Evolutionary conservation across 2,797 vertebrate species (phyloP).

Genomic region (Denticeps clupeoides): DNA sequence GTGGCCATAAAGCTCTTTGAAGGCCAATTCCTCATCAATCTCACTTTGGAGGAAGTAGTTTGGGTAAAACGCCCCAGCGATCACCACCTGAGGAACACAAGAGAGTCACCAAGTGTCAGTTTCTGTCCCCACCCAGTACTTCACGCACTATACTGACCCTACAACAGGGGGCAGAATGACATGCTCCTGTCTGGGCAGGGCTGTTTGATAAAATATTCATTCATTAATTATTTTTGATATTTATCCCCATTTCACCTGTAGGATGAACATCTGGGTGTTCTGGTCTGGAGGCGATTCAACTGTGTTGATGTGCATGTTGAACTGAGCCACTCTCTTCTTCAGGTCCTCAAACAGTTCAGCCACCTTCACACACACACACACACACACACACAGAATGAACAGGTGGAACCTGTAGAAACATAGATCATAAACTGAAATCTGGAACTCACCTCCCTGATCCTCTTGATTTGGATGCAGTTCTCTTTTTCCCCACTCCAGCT

Average conservation of each 20-base stretch:
- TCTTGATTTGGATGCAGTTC: conserved; percentile 84
- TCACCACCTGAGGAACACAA: conserved; percentile 56
- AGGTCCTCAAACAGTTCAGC: conserved; percentile 76
- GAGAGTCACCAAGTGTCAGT: no score
- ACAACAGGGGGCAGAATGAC: no score
- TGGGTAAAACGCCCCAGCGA: conserved; percentile 88
- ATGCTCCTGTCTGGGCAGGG: no score
- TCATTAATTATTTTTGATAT: no score
- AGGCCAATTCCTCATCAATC: conserved; percentile 60
- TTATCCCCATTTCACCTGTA: no score
- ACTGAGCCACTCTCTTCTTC: conserved; percentile 61
- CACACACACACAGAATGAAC: background rate
- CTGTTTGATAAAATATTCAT: no score
- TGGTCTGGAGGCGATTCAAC: conserved; percentile 40
- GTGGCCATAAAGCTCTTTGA: conserved; percentile 63
- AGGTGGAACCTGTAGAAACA: no score
- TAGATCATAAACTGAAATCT: no score
- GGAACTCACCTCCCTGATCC: conserved; percentile 88
- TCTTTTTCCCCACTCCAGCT: conserved; percentile 80
- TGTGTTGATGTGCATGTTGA: conserved; percentile 70
- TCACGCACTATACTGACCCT: no score
- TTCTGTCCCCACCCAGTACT: no score
- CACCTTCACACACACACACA: conserved; percentile 65
- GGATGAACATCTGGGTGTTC: conserved; percentile 70
- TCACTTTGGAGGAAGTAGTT: conserved; percentile 77